Evolutionary conservation across 2,888 invertebrate species (phyloP).

Genomic region (Cremastinae sp.): DNA sequence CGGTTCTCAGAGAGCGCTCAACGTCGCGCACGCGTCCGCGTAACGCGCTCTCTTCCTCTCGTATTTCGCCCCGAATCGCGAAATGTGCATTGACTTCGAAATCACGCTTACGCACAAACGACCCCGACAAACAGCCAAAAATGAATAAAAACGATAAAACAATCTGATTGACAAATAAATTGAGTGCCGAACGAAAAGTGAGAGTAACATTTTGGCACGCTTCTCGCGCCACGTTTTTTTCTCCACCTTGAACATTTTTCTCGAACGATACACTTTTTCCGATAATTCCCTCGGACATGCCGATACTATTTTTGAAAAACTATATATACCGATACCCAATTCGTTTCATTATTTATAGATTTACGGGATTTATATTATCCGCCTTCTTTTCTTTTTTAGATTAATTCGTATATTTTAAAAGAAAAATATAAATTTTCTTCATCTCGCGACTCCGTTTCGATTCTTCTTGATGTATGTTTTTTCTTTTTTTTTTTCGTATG

Average conservation of each 20-base stretch:
- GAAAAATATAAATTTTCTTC: too few species aligned
- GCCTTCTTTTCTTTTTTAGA: too few species aligned
- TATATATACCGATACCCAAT: too few species aligned
- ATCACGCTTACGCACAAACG: conserved; percentile 24
- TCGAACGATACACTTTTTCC: too few species aligned
- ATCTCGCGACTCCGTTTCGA: too few species aligned
- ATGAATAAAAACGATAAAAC: conserved; percentile 18
- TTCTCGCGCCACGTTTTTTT: conserved; percentile 3
- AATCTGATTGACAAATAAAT: conserved; percentile 36
- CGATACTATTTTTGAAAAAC: too few species aligned
- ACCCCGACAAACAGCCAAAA: conserved; percentile 1
- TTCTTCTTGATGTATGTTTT: too few species aligned
- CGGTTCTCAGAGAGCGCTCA: conserved; percentile 59
- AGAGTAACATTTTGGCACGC: conserved; percentile 10
- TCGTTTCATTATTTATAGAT: too few species aligned
- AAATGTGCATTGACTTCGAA: conserved; percentile 22
- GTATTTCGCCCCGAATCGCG: conserved; percentile 27
- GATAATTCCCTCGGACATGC: too few species aligned
- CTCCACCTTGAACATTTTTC: neutral
- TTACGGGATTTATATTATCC: too few species aligned
- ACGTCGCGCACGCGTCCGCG: conserved; percentile 50
- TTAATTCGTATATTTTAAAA: too few species aligned
- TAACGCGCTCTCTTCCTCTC: conserved; percentile 35
- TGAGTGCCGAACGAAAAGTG: neutral
- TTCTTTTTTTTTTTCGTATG: too few species aligned